A percentile compares a stretch with the other conserved stretches of the same genome.
These are phyloP conservation scores for Acanthornis magna DNA, from an alignment of 2,797 vertebrate species.

Conservation along the genomic window DNA sequence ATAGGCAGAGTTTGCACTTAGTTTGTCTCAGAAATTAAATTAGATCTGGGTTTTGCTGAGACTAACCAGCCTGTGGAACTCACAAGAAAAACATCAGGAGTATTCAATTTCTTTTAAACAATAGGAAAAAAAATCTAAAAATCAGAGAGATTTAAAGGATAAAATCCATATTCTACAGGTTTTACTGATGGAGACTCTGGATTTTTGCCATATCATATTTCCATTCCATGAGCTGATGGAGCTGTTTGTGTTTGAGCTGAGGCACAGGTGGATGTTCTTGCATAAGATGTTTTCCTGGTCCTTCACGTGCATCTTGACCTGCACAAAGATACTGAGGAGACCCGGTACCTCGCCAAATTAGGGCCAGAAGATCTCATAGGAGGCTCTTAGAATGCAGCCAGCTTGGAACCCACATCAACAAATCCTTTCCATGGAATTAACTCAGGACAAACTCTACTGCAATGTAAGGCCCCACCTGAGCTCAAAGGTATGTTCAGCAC, in stretches of 20 bases:
- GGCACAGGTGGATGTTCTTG: not conserved
- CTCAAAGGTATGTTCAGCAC: too few relatives aligned
- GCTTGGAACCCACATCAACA: not conserved
- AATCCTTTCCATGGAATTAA: not conserved
- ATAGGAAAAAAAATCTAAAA: rapidly evolving
- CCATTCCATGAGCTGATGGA: not conserved
- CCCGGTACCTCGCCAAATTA: not conserved
- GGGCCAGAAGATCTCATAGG: not conserved
- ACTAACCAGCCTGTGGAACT: not conserved
- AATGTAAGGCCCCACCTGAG: not conserved
- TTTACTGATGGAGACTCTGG: not conserved
- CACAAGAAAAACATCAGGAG: not conserved
- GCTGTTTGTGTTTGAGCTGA: not conserved
- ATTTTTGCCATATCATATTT: rapidly evolving
- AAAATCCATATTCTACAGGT: not conserved
- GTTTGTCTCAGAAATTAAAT: not conserved
- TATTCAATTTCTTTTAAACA: not conserved
- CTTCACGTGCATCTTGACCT: not conserved
- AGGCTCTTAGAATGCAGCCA: not conserved
- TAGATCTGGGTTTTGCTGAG: not conserved
- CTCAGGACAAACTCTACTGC: not conserved
- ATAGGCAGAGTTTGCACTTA: not conserved
- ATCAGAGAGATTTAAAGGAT: not conserved
- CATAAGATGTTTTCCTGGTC: too few relatives aligned
- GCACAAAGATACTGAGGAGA: not conserved